These are phyloP conservation scores for Madoqua kirkii DNA, from an alignment of 2,113 vertebrate species.

Conservation along the genomic window DNA sequence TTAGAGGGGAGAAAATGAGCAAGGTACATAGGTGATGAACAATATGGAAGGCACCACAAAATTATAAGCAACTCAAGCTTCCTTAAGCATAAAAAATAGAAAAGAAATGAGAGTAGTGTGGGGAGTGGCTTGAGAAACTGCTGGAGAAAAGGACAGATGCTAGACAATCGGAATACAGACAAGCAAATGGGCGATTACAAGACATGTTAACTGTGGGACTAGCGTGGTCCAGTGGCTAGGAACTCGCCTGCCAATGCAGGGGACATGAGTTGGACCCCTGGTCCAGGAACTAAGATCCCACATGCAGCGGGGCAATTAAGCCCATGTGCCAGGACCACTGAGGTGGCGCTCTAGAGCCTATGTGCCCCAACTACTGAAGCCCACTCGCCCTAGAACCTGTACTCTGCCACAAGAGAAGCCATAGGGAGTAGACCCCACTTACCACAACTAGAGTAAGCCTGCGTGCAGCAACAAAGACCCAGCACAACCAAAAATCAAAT, in stretches of 20 bases:
- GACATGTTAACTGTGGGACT: neutral
- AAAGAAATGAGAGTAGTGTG: neutral
- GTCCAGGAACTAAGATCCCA: neutral
- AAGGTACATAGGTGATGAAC: neutral
- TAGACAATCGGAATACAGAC: neutral
- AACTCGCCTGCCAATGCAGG: neutral
- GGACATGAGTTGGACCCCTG: neutral
- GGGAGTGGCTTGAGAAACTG: neutral
- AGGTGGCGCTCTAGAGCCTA: neutral
- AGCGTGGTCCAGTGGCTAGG: neutral
- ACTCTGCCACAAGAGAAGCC: neutral
- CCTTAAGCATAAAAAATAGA: neutral
- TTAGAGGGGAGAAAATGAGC: neutral
- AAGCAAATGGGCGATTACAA: neutral
- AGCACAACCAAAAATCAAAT: neutral
- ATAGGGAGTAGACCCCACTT: neutral
- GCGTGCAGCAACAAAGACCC: neutral
- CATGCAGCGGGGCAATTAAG: neutral
- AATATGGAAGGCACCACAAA: neutral
- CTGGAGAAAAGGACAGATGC: neutral
- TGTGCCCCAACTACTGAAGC: neutral
- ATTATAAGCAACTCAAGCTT: neutral
- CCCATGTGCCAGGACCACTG: neutral
- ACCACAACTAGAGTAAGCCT: neutral
- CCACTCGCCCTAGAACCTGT: neutral